Conservation (phyloP, 2,888 invertebrate species). For the Timandra comae region DNA sequence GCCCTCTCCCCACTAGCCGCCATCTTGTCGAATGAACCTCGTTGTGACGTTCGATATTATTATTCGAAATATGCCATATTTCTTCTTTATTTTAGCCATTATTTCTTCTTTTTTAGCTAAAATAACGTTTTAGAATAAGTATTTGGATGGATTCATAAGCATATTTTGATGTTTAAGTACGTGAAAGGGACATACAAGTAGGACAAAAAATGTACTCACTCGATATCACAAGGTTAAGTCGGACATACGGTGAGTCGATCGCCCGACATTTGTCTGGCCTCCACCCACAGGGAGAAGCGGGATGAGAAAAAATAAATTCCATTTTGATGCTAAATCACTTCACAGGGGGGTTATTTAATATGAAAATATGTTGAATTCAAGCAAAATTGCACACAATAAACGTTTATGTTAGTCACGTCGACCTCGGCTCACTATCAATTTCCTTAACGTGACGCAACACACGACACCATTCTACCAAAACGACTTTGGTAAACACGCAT, state of each 20-base stretch:
- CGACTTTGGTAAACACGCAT: slow-evolving; percentile 78
- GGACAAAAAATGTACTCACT: slow-evolving; percentile 67
- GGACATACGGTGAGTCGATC: slow-evolving; percentile 64
- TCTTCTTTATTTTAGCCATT: slow-evolving; percentile 31
- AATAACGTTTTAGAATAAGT: slow-evolving; percentile 17
- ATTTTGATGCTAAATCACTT: slow-evolving; percentile 47
- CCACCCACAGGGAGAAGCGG: slow-evolving; percentile 63
- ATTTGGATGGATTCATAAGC: slow-evolving; percentile 1
- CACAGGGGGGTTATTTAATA: slow-evolving; percentile 42
- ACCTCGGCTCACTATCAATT: slow-evolving; percentile 75
- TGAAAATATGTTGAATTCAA: slow-evolving; percentile 37
- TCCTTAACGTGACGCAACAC: slow-evolving; percentile 76
- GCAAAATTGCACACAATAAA: slow-evolving; percentile 55
- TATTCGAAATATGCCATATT: slow-evolving; percentile 50
- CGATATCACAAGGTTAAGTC: slow-evolving; percentile 70
- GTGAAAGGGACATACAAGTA: slow-evolving; percentile 13
- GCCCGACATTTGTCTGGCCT: slow-evolving; percentile 70
- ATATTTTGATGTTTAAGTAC: slow-evolving; percentile 12
- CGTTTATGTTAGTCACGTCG: slow-evolving; percentile 71
- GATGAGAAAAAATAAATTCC: slow-evolving; percentile 57
- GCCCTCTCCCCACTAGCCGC: slow-evolving; percentile 75
- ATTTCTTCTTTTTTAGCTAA: slow-evolving; percentile 22
- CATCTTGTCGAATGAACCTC: slow-evolving; percentile 69
- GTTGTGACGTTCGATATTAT: slow-evolving; percentile 73
- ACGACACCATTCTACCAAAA: slow-evolving; percentile 76